Percentiles rank a stretch among this genome's conserved stretches.
Evolutionary conservation across 2,888 invertebrate genomes (phyloP).

Genomic region (Slavum lentiscoides): DNA sequence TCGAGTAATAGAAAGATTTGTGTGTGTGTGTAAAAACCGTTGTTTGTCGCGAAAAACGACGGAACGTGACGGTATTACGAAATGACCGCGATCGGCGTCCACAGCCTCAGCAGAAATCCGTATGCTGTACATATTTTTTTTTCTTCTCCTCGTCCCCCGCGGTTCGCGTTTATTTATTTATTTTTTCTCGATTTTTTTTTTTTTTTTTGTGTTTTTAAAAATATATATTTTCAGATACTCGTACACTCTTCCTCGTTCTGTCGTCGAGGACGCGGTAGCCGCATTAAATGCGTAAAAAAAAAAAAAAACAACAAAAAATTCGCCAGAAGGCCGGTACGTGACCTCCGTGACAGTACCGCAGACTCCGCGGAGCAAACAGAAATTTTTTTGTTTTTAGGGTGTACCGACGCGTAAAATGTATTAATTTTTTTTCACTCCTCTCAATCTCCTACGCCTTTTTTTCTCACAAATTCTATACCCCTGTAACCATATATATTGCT

Average conservation of each 20-base stretch:
- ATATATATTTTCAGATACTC: too few species aligned
- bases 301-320: neutral
- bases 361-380: slow-evolving; percentile 13
- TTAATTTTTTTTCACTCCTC: too few species aligned
- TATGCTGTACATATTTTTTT: slow-evolving; percentile 22
- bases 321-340: neutral
- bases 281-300: neutral
- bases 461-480: too few species aligned
- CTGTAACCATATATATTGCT: too few species aligned
- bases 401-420: neutral
- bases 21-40: too few species aligned
- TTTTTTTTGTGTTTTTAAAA: too few species aligned
- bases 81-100: slow-evolving; percentile 8
- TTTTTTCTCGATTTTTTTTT: neutral
- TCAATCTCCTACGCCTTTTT: too few species aligned
- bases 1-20: slow-evolving; percentile 40
- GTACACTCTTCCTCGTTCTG: neutral
- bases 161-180: neutral
- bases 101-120: slow-evolving; percentile 4
- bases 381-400: slow-evolving; percentile 27
- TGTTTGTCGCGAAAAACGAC: slow-evolving; percentile 45
- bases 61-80: slow-evolving; percentile 32
- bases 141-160: too few species aligned
- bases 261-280: neutral
- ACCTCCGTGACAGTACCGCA: neutral